Conservation (phyloP, 2,113 vertebrate species). For the Egretta garzetta region DNA sequence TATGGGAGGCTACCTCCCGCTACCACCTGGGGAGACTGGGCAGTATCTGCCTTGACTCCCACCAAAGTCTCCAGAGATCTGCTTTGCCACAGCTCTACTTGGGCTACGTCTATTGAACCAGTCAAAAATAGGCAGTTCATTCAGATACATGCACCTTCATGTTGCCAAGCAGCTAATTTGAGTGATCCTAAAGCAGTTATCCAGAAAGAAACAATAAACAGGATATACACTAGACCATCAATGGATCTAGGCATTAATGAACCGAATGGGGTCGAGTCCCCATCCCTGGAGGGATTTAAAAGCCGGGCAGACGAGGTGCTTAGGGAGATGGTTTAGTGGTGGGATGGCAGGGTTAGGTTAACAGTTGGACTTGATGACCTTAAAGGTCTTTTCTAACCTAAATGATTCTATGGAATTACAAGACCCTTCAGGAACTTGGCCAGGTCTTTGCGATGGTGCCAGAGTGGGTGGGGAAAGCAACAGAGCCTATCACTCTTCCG, state of each 20-base stretch:
- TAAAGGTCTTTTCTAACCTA: no score
- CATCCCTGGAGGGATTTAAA: no score
- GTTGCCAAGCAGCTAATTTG: conserved; percentile 53
- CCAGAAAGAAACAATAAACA: background rate
- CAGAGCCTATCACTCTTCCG: background rate
- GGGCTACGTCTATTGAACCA: conserved; percentile 65
- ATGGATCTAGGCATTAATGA: background rate
- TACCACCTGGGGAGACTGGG: background rate
- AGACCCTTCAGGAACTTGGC: background rate
- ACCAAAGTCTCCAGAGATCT: conserved; percentile 30
- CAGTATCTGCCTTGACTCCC: background rate
- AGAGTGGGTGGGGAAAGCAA: background rate
- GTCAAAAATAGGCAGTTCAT: conserved; percentile 49
- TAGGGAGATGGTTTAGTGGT: no score
- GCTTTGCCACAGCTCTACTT: background rate
- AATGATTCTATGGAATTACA: background rate
- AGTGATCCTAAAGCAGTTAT: conserved; percentile 6
- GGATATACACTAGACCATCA: background rate
- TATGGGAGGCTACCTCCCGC: background rate
- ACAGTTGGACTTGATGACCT: no score
- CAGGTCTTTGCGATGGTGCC: background rate
- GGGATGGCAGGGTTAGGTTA: no score
- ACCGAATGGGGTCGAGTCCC: background rate
- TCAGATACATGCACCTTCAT: conserved; percentile 40
- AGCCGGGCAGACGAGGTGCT: no score